Evolutionary conservation across 2,113 vertebrate species (phyloP).

Genomic region (Myotis davidii): DNA sequence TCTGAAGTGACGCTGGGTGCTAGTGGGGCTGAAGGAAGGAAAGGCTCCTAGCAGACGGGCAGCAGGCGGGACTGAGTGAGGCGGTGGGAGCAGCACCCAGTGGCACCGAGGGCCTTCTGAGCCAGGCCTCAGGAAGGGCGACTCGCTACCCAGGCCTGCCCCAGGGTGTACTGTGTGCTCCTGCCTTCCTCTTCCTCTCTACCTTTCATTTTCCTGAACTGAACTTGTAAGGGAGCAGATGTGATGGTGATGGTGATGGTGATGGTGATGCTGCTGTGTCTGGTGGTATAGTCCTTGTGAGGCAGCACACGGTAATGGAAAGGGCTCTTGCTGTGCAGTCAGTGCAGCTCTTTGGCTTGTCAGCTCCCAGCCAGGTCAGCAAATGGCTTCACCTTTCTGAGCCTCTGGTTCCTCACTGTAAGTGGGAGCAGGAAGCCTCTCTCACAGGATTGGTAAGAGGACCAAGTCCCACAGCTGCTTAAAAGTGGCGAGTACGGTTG

Average conservation of each 20-base stretch:
- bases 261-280: neutral
- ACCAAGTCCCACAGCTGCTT: neutral
- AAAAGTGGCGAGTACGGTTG: neutral
- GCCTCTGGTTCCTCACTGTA: neutral
- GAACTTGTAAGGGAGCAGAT: neutral
- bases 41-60: neutral
- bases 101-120: neutral
- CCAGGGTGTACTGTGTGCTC: neutral
- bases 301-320: neutral
- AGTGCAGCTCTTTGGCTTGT: neutral
- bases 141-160: neutral
- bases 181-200: neutral
- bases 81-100: neutral
- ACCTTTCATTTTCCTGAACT: neutral
- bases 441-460: neutral
- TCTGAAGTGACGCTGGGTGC: constrained; percentile 27
- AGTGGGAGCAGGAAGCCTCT: neutral
- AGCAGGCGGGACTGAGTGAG: neutral
- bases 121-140: neutral
- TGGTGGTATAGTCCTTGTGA: neutral
- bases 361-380: neutral
- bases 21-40: neutral
- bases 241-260: neutral
- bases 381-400: neutral
- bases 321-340: neutral